Base-by-base conservation (phyloP, 2,888 invertebrate species). In the Scaptomyza reducta region DNA sequence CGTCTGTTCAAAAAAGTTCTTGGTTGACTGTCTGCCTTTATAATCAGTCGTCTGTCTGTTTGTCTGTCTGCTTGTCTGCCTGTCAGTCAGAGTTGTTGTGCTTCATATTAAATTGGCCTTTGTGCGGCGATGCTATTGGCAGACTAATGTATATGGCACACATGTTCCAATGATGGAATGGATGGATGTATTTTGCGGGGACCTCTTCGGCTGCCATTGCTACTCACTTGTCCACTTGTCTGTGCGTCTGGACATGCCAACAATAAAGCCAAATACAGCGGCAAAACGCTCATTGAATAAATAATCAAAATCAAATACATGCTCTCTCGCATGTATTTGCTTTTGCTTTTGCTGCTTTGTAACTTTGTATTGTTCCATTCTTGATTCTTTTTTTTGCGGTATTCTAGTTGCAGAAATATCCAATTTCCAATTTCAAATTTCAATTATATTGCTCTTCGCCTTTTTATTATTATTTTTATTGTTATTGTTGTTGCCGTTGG, bases 351-450 rank as follows among this genome's bases (percentile, higher is more conserved):
- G 63, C 47, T 61, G 55, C 62, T 66, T 42, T 58, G 47, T 45
- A 74, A 71, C 76, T 72, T 68, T 66, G 44, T 47, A 69, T 62
- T 58, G 57, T 63, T 70, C 70, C 59, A 63, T 71, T 56, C 61
- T 61, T 42, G 11, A 13, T 18, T 1, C 11, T 49, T 33, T 33
- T 66, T 54, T 72, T 54, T 73, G 59, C 9, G 60, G 44, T 50
- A 50, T 72, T 67, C 60, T 71, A 59, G 40, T 67, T 79, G 82
- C 81, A 71, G 74, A 81, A 84, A 84, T 84, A 84, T 79, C 74
- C 81, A 83, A 83, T 85, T 78, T 83, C 71, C 86, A 85, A 86
- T 84, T 84, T 86, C 79, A 80, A 84, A 84, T 83, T 84, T 83
- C 84, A 84, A 84, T 86, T 84, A 84, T 86, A 80, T 80, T 77